Evolutionary conservation across 2,888 invertebrate genomes (phyloP), one percentile per base, ranked within the genome.

Genomic region (Eulithis testata): DNA sequence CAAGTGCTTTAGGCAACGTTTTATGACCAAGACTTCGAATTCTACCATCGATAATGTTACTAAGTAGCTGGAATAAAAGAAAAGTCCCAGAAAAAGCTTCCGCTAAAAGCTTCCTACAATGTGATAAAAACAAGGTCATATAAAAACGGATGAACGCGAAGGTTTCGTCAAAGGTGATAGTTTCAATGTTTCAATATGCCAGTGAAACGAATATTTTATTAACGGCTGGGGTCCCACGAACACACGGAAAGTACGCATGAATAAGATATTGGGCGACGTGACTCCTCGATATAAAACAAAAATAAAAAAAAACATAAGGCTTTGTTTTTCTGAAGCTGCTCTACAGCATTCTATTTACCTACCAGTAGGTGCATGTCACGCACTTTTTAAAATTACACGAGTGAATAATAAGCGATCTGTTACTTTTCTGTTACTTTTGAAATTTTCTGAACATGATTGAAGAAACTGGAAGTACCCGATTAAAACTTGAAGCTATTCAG

Each of bases 401-500:
- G 31, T 5, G 3, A 31, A 31, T 31, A 21, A 21, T 31, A 31
- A 31, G 8, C 9, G 8, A 9, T 40, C 40, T 8, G 40, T 37
- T 7, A 1, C 37, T 37, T 21, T 21, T 40, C 40, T 8, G 40
- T 37, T 7, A 1, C 37, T 37, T 21, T 21, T 2, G 8, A 49
- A 49, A 49, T 55, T 51, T 31, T 11, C 50, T 9, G 14, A 53
- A 31, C 12, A 37, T 60, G 36, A 27, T 63, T 60, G 54, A 60
- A 27, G 37, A 61, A 68, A 57, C 56, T 65, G 59, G 62, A 66
- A 65, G 62, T 65, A 67, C 67, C 47, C 52, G 65, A 63, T 70
- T 63, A 44, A 63, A 66, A 49, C 67, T 70, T 69, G 55, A 68
- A 56, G 59, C 63, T 74, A 40, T 40, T 73, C 72, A 72, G 72